Conservation (phyloP, 2,113 vertebrate species). For the Entomyzon cyanotis region DNA sequence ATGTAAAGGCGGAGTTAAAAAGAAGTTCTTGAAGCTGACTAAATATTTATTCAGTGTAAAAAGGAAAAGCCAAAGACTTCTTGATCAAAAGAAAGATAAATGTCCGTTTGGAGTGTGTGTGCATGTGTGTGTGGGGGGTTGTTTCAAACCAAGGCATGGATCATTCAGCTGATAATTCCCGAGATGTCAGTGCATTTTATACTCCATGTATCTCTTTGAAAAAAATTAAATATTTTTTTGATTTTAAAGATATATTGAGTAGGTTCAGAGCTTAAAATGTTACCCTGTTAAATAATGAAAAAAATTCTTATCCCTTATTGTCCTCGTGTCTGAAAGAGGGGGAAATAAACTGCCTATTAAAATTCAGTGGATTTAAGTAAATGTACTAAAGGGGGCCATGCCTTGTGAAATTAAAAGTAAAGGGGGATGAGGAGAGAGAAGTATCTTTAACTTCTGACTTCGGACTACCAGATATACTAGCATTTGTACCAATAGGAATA, state of each 20-base stretch:
- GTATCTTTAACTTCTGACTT: neutral
- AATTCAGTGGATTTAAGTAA: neutral
- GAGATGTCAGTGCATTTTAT: neutral
- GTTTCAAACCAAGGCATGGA: neutral
- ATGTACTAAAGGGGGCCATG: neutral
- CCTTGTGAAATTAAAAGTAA: neutral
- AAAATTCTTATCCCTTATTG: neutral
- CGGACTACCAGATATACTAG: neutral
- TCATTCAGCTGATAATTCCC: neutral
- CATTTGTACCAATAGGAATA: neutral
- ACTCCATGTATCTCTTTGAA: neutral
- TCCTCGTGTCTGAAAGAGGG: neutral
- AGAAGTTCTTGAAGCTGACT: conserved; percentile 25
- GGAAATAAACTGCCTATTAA: neutral
- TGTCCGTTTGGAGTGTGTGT: neutral
- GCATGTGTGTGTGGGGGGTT: fast-evolving
- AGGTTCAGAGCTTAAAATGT: neutral
- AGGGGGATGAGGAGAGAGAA: neutral
- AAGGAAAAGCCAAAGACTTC: neutral
- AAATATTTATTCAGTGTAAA: conserved; percentile 26
- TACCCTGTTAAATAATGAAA: neutral
- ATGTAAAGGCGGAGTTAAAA: neutral
- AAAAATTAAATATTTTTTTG: neutral
- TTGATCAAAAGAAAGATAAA: neutral
- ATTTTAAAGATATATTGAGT: neutral